Conservation (phyloP, 2,113 vertebrate species). For the Cynoglossus semilaevis region DNA sequence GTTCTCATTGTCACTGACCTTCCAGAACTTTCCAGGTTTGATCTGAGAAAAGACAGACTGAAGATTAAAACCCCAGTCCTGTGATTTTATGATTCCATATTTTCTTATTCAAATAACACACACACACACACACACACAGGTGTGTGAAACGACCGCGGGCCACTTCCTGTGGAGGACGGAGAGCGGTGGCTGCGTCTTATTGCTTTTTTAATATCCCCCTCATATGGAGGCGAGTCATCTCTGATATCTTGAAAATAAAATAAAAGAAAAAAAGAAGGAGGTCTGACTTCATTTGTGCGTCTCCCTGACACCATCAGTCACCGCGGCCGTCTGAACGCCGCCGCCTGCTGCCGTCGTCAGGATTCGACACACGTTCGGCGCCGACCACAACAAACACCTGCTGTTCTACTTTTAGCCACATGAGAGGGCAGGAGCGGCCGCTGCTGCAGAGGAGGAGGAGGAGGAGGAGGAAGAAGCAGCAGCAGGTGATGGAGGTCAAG, state of each 20-base stretch:
- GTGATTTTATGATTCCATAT: too few species aligned
- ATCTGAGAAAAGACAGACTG: too few species aligned
- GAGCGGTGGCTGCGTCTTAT: constrained; percentile 47
- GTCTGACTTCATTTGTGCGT: background rate
- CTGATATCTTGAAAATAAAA: constrained; percentile 7
- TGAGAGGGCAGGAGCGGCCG: constrained; percentile 15
- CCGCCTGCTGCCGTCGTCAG: constrained; percentile 6
- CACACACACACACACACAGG: background rate
- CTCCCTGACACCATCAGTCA: constrained; percentile 8
- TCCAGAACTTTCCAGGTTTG: too few species aligned
- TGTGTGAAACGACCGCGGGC: constrained; percentile 13
- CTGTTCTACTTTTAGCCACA: constrained; percentile 28
- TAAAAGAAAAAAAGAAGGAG: background rate
- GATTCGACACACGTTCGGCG: constrained; percentile 23
- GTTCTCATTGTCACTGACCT: too few species aligned
- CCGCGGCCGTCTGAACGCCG: background rate
- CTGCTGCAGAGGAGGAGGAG: too few species aligned
- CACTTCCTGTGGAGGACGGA: constrained; percentile 6
- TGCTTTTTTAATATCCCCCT: constrained; percentile 44
- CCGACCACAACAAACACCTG: constrained; percentile 10
- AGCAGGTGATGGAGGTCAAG: too few species aligned
- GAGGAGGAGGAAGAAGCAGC: too few species aligned
- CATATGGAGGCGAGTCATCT: constrained; percentile 41
- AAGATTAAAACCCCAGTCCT: too few species aligned
- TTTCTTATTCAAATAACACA: too few species aligned